Percentiles rank a stretch among this genome's conserved stretches.
phyloP scores from a whole-genome alignment of 2,113 vertebrate species.

The Crocuta crocuta region DNA sequence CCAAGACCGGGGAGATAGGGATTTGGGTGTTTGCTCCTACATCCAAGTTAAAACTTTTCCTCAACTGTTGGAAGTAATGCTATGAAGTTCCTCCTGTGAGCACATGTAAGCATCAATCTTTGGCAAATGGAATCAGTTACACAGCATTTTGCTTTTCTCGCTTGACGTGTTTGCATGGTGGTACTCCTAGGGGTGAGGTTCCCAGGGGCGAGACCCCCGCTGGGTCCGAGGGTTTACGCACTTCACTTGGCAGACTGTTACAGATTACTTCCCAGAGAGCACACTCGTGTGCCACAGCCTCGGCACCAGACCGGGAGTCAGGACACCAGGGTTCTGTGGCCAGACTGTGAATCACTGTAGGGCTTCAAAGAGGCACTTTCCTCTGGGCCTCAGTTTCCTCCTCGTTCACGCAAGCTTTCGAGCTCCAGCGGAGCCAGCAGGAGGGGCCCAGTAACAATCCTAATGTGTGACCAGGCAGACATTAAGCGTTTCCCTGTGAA shows the following conservation, averaged over 20 bases:
- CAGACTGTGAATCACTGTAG: not conserved
- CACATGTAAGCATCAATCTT: not conserved
- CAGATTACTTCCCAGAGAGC: not conserved
- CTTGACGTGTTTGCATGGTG: fast-evolving
- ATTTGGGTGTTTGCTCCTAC: not conserved
- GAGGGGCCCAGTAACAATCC: not conserved
- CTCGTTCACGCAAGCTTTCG: not conserved
- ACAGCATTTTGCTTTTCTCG: not conserved
- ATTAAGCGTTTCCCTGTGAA: not conserved
- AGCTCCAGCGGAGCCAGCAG: not conserved
- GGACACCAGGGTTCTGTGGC: not conserved
- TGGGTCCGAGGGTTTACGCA: not conserved
- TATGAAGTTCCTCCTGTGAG: not conserved
- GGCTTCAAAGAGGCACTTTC: not conserved
- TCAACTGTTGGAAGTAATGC: not conserved
- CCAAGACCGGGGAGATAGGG: not conserved
- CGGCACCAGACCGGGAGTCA: not conserved
- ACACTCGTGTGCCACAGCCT: fast-evolving
- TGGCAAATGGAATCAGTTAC: not conserved
- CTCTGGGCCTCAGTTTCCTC: not conserved
- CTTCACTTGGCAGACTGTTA: not conserved
- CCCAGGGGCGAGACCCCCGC: not conserved
- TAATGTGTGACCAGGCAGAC: not conserved
- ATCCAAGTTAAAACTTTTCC: not conserved
- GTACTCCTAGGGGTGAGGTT: not conserved